Evolutionary conservation across 1,140 invertebrate genomes (phyloP), one percentile per base, ranked within the genome.

Genomic region (Holotrichia oblita): DNA sequence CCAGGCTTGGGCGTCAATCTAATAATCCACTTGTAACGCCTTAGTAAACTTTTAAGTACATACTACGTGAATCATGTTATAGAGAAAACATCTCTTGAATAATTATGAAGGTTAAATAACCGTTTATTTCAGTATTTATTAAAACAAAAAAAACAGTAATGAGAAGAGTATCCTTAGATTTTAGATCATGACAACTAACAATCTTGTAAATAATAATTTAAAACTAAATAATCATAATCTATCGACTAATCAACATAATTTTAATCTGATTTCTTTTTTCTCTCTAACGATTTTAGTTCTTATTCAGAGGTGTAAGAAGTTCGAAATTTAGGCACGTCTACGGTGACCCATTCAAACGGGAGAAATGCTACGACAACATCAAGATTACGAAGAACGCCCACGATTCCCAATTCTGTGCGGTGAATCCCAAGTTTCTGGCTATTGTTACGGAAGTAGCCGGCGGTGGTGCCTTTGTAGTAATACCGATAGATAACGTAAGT

Each of bases 251-350:
- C n/a, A n/a, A 64, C 3, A 0, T 20, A 10, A 22, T 64, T 64
- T 64, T 22, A 8, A 12, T 64, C n/a, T 40, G 40, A 24, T 12
- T 20, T 20, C 10, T 73, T 73, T 73, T 73, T 77, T 79, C 27
- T 20, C 9, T 10, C 40, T 73, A 40, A 72, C 75, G n/a, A n/a
- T 76, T 73, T 78, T 80, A 95, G 94, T 89, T 94, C 84, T 94
- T 93, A 91, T 96, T 95, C 86, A 92, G 93, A 72, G 94, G 94
- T 27, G 95, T 97, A 76, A 89, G 95, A 44, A 95, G 94, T 84
- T 96, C 94, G 59, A 98, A 98, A 86, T 98, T 97, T 88, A 93
- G 96, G 34, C 96, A 98, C 88, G 96, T 98, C 14, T 98, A 95
- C 88, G 97, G 96, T 6, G 93, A 94, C 81, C 93, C 96, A 3